These are phyloP conservation scores for Cryptotis parvus DNA, from an alignment of 2,113 vertebrate genomes.

Conservation along the genomic window DNA sequence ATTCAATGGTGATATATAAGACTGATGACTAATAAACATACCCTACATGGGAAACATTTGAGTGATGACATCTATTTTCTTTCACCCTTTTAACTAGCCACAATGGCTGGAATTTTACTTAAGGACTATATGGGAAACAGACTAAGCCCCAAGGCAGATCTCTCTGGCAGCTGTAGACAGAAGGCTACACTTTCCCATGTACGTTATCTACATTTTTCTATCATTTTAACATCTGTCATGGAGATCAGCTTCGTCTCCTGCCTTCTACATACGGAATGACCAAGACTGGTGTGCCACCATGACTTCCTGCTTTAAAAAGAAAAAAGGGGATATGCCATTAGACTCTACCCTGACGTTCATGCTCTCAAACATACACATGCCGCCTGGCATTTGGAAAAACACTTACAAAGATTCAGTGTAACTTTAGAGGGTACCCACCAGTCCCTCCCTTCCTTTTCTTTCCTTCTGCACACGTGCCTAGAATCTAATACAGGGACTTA, in stretches of 20 bases:
- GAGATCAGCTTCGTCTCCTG: slow-evolving; percentile 7
- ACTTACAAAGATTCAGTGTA: not conserved
- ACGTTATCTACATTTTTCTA: slow-evolving; percentile 67
- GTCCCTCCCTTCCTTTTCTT: too few species aligned
- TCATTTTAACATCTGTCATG: slow-evolving; percentile 65
- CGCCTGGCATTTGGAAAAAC: not conserved
- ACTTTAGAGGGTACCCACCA: too few species aligned
- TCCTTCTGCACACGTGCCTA: too few species aligned
- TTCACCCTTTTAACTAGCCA: slow-evolving; percentile 68
- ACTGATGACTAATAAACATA: slow-evolving; percentile 72
- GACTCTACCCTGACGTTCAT: not conserved
- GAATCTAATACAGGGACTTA: too few species aligned
- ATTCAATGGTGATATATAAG: slow-evolving; percentile 55
- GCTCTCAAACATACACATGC: not conserved
- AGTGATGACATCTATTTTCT: slow-evolving; percentile 75
- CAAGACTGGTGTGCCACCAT: not conserved
- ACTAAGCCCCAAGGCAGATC: slow-evolving; percentile 63
- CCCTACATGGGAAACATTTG: slow-evolving; percentile 66
- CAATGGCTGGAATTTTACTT: slow-evolving; percentile 79
- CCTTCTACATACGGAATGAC: not conserved
- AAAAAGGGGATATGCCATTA: not conserved
- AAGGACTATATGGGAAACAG: slow-evolving; percentile 74
- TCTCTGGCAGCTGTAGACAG: slow-evolving; percentile 73
- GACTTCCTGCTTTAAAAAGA: not conserved
- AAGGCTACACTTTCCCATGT: slow-evolving; percentile 47